Evolutionary conservation across 2,888 invertebrate species (phyloP).

Genomic region (Parnassius mnemosyne): DNA sequence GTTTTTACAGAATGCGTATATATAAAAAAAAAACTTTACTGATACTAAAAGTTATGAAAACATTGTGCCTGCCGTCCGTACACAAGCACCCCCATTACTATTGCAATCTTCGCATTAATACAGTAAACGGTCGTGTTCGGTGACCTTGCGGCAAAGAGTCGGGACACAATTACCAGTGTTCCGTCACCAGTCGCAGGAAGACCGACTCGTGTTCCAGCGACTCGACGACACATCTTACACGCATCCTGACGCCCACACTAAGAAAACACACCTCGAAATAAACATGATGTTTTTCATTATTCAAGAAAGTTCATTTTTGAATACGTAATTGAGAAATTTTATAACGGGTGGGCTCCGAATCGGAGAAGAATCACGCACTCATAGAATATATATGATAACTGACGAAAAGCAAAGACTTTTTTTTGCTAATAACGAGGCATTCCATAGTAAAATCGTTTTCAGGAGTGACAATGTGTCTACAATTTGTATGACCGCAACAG

Average conservation of each 20-base stretch:
- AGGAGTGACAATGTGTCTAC: too few relatives aligned
- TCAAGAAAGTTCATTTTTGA: too few relatives aligned
- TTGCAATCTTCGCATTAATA: constrained; percentile 71
- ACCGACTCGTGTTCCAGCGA: constrained; percentile 16
- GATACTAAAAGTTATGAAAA: background rate
- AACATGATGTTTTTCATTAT: too few relatives aligned
- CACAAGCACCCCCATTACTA: constrained; percentile 54
- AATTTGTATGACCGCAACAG: too few relatives aligned
- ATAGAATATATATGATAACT: too few relatives aligned
- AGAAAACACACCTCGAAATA: background rate
- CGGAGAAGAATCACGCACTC: too few relatives aligned
- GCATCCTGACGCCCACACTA: constrained; percentile 21
- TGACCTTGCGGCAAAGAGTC: constrained; percentile 62
- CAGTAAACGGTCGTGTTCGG: constrained; percentile 50
- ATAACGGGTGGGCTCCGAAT: too few relatives aligned
- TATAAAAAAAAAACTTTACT: background rate
- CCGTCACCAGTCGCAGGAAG: constrained; percentile 47
- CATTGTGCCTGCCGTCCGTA: constrained; percentile 40
- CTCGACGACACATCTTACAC: constrained; percentile 5
- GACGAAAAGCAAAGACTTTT: too few relatives aligned
- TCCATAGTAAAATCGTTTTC: too few relatives aligned
- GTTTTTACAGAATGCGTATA: background rate
- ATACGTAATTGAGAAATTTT: too few relatives aligned
- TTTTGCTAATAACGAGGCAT: too few relatives aligned
- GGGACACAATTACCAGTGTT: constrained; percentile 63